Base-by-base conservation (phyloP, 2,888 invertebrate species). In the Caenorhabditis doughertyi region DNA sequence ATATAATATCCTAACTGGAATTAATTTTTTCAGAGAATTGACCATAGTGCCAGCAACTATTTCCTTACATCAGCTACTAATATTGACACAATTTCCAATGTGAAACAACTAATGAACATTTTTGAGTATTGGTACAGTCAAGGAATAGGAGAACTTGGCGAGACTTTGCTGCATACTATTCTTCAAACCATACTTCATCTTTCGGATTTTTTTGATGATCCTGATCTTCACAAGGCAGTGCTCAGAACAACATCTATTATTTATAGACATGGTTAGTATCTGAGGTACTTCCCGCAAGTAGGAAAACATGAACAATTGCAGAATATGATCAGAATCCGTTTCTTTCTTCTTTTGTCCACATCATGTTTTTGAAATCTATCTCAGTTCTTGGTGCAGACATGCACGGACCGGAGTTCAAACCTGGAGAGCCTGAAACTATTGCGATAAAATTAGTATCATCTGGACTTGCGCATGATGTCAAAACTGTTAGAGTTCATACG, bases 191-290 rank as follows among this genome's bases (percentile, higher is more conserved):
- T 90, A 55, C 76, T 79, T 21, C 72, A 86, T 47, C 77, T 89
- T 1, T 90, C 90, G 1, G 91, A 91, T 71, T 83, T 91, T 25
- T 90, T 91, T 73, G 87, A 90, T 67, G 91, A 91, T 53, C 55
- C 79, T 3, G 58, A 82, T 0, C 83, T 85, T 2, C 90, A 90
- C 77, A 79, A 77, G 8, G 80, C 85, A n/a, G 83, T 89, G 0
- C 89, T 87, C 53, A 58, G 60, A 1, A 81, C 88, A 11, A 80
- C 89, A 71, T 74, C 60, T 23, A 84, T 84, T 23, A 71, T 84
- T 9, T 72, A 79, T 65, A 55, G 67, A 23, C 70, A 80, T 32
- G 79, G 74, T 79, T 39, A n/a, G n/a, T n/a, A n/a, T n/a, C n/a
- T 32, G 32, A 32, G 4, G 4, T 32, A 4, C 4, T 32, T 32